Percentiles rank a stretch among this genome's conserved stretches.
Conservation (phyloP, 2,113 vertebrate genomes). For the Perognathus longimembris region DNA sequence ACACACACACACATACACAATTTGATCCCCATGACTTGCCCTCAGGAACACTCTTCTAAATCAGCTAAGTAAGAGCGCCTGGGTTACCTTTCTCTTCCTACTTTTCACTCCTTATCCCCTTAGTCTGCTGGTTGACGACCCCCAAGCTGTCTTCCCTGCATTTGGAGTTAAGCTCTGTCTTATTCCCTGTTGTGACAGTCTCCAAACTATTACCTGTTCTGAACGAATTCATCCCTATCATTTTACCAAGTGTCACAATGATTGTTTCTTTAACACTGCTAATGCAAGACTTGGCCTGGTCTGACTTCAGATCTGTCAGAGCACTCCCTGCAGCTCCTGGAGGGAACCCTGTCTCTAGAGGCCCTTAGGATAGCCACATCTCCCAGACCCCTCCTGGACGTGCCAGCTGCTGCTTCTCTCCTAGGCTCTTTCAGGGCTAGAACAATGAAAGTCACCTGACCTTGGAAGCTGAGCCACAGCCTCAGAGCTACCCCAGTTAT, state of each 20-base stretch:
- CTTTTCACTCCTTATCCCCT: background rate
- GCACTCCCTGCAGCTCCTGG: background rate
- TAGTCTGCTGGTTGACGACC: background rate
- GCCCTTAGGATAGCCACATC: background rate
- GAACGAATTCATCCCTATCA: background rate
- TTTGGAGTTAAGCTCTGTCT: background rate
- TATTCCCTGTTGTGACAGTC: background rate
- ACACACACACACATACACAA: too few species aligned
- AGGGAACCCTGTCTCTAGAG: background rate
- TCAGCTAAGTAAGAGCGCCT: background rate
- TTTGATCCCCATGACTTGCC: background rate
- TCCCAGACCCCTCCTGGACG: fast-evolving
- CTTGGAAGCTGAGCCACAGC: too few species aligned
- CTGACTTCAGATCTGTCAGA: background rate
- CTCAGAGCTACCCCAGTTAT: background rate
- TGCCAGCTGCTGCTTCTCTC: background rate
- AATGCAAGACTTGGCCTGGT: background rate
- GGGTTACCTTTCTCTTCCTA: background rate
- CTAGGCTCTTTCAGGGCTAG: background rate
- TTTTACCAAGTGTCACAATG: background rate
- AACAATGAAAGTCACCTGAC: background rate
- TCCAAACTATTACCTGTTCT: background rate
- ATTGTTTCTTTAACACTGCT: background rate
- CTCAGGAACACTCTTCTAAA: background rate
- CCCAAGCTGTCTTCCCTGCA: background rate